Base-by-base conservation (phyloP, 2,113 vertebrate species). In the Tragelaphus scriptus region DNA sequence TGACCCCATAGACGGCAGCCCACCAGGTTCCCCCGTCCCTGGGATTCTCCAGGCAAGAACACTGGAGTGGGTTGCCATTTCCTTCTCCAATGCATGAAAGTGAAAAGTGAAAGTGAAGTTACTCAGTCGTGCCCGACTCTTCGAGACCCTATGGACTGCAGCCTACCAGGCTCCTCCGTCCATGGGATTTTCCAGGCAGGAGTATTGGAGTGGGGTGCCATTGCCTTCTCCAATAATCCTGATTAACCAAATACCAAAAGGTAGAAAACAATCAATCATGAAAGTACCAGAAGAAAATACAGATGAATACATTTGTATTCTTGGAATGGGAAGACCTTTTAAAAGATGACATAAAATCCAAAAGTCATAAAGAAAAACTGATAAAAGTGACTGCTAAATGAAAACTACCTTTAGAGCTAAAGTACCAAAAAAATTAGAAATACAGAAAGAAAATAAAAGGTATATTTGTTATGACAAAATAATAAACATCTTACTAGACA, bases 231-330 rank as follows among this genome's bases (percentile, higher is more conserved):
- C 13, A 63, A 30, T 30, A 63, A 63, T 63, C 26, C 61, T 63
- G 2, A 79, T 28, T 40, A 92, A 36, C 36, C 14, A 80, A 91
- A 56, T 10, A 63, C 23, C 4, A 30, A 47, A 53, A 71, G 7
- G 13, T 56, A 26, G 84, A 61, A 87, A 59, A 56, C 71, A 89
- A 88, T 68, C 47, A 63, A 55, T 71, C 32, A 86, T 14, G 36
- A 40, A 88, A 95, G 51, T 49, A 63, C 26, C 30, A 79, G 84
- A 61, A 91, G 92, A 90, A 94, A 97, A 82, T 40, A 65, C 25
- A 16, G 17, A n/a, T 26, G 21, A 63, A 5, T 91, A 51, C n/a
- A 87, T 15, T 84, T 94, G 58, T 49, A 77, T 51, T 32, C 13
- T 44, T 85, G 25, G 59, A 58, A 58, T 82, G 12, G 13, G 2